phyloP scores from a whole-genome alignment of 2,888 invertebrate genomes.

The Heteromyza rotundicornis region DNA sequence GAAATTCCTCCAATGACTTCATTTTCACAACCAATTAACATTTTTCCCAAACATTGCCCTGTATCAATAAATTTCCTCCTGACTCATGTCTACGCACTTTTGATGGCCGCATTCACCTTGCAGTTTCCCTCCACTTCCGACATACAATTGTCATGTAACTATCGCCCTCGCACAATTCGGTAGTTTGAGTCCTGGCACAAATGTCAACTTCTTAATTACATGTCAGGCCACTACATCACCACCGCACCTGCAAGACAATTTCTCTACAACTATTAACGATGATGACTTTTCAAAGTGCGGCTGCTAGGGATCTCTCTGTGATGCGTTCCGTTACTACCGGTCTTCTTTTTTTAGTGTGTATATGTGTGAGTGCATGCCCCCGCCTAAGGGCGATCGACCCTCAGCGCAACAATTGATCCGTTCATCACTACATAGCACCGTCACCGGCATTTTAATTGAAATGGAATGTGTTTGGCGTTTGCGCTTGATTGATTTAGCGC shows the following conservation, averaged over 20 bases:
- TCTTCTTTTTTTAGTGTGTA: neutral
- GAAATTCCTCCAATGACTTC: too few relatives aligned
- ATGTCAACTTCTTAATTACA: slow-evolving; percentile 45
- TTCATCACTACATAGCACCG: neutral
- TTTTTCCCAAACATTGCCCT: too few relatives aligned
- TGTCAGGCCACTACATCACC: slow-evolving; percentile 30
- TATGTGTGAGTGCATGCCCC: neutral
- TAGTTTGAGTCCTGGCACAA: neutral
- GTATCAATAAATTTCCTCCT: too few relatives aligned
- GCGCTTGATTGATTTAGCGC: slow-evolving; percentile 57
- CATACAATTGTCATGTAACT: neutral
- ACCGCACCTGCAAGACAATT: slow-evolving; percentile 34
- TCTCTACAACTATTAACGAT: slow-evolving; percentile 26
- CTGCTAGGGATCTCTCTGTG: neutral
- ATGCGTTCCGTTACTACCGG: slow-evolving; percentile 21
- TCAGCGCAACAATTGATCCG: neutral
- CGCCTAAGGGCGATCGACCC: slow-evolving; percentile 19
- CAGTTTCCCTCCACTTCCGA: too few relatives aligned
- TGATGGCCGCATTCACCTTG: too few relatives aligned
- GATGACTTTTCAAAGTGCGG: neutral
- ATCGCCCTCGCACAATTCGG: neutral
- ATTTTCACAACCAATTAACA: too few relatives aligned
- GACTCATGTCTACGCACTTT: too few relatives aligned
- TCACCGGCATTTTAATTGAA: slow-evolving; percentile 54
- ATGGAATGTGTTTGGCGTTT: slow-evolving; percentile 43